Evolutionary conservation across 2,113 vertebrate species (phyloP), one percentile per base, ranked within the genome.

Genomic region (Pontoporia blainvillei): DNA sequence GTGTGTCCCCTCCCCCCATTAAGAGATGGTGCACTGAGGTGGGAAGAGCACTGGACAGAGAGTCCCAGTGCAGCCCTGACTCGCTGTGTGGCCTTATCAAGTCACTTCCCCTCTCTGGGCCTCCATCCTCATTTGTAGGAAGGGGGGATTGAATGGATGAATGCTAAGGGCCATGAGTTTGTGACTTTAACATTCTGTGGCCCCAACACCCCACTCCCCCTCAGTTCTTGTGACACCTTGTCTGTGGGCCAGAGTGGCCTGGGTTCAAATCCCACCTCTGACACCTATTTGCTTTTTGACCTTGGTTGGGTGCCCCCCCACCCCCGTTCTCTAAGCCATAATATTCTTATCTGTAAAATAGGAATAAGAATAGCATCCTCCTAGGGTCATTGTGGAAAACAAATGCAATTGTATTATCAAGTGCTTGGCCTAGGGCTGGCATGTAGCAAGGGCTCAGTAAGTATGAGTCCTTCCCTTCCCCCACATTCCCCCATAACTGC

Each of bases 391-490:
- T 25, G 59, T 46, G 46, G 72, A 66, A 61, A 90, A 71, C 0
- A 34, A 71, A 44, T 3, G 0, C 1, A 36, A 21, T 20, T 14
- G 0, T 31, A 5, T 31, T 4, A 36, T 8, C 29, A 78, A 86
- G 39, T 75, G 44, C 57, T 90, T 0, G 5, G n/a, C 44, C 85
- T 36, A 31, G 20, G 73, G 36, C 86, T 66, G 75, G 25, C 73
- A 10, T 1, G 0, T 2, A 29, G 46, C 72, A 49, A 52, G 44
- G 8, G 6, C n/a, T 11, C 5, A 0, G 25, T 15, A 13, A 23
- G 21, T 5, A 1, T 0, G 39, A 44, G 6, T 13, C 67, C 29
- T 62, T 44, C 41, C 73, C 23, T 52, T 4, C 59, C 78, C 46
- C 13, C 1, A 1, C 0, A 1, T 5, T 17, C 41, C 59, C 41